Percentiles rank a stretch among this genome's conserved stretches.
phyloP scores from a whole-genome alignment of 2,888 invertebrate species.

The Euspilapteryx auroguttella region DNA sequence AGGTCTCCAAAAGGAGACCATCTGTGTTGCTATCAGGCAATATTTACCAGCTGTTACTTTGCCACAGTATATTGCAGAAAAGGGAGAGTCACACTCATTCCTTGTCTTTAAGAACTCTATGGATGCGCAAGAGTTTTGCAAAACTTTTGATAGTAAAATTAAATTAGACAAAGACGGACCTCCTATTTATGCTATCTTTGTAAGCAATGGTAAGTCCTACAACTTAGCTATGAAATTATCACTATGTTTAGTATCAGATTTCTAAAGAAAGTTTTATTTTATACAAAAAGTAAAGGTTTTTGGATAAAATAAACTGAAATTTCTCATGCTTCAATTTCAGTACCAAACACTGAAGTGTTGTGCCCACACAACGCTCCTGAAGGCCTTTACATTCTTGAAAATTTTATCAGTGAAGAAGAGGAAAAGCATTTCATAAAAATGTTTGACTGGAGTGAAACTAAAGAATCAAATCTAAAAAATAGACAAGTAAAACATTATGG shows the following conservation, averaged over 20 bases:
- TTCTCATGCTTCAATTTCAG: slow-evolving; percentile 18
- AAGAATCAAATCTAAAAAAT: slow-evolving; percentile 63
- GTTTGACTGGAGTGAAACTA: slow-evolving; percentile 51
- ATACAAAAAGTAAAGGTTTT: slow-evolving; percentile 1
- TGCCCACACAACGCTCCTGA: slow-evolving; percentile 52
- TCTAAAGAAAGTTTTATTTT: no score
- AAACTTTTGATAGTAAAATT: slow-evolving; percentile 61
- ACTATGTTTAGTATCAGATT: slow-evolving; percentile 12
- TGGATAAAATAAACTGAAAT: not conserved
- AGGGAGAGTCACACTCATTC: slow-evolving; percentile 82
- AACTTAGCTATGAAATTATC: slow-evolving; percentile 3
- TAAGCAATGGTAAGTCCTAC: slow-evolving; percentile 56
- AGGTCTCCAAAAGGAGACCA: slow-evolving; percentile 68
- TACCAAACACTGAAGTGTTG: slow-evolving; percentile 30
- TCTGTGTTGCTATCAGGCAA: slow-evolving; percentile 61
- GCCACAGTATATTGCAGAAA: slow-evolving; percentile 68
- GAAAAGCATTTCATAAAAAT: slow-evolving; percentile 63
- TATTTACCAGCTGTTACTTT: slow-evolving; percentile 55
- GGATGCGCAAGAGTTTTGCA: slow-evolving; percentile 60
- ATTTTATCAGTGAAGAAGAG: slow-evolving; percentile 73
- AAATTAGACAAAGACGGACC: slow-evolving; percentile 60
- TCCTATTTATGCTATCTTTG: slow-evolving; percentile 68
- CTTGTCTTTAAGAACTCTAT: slow-evolving; percentile 57
- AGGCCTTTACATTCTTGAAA: slow-evolving; percentile 69
- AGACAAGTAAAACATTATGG: slow-evolving; percentile 89